Conservation (phyloP, 2,113 vertebrate genomes). For the Uropsilus gracilis region DNA sequence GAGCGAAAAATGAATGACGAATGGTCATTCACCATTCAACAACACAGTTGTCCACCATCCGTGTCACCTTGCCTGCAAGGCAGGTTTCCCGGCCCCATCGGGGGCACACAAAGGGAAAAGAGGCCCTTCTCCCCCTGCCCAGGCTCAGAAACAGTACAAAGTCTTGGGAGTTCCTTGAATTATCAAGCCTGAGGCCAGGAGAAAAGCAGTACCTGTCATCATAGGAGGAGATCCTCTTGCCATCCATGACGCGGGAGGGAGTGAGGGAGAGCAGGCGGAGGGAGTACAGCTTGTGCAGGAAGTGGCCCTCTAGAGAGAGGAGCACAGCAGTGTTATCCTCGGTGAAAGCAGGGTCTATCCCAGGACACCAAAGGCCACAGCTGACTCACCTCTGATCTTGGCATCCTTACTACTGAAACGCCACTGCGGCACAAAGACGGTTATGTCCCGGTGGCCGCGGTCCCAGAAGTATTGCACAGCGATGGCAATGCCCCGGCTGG, state of each 20-base stretch:
- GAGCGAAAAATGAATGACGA: neutral
- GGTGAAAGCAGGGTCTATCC: neutral
- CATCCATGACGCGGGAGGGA: constrained; percentile 91
- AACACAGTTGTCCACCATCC: neutral
- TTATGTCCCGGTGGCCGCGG: constrained; percentile 90
- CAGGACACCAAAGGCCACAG: neutral
- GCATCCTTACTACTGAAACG: constrained; percentile 89
- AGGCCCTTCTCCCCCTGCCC: neutral
- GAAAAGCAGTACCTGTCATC: constrained; percentile 89
- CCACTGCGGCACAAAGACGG: constrained; percentile 90
- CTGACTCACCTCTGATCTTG: constrained; percentile 87
- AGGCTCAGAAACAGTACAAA: neutral
- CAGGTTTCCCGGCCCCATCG: neutral
- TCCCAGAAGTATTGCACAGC: constrained; percentile 94
- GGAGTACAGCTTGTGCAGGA: constrained; percentile 87
- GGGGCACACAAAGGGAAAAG: neutral
- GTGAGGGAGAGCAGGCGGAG: constrained; percentile 91
- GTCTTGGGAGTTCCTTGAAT: neutral
- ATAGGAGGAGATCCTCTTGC: constrained; percentile 91
- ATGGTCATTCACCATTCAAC: neutral
- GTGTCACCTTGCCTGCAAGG: neutral
- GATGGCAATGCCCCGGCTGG: constrained; percentile 93
- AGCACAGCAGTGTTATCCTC: neutral
- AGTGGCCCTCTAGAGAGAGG: constrained; percentile 88
- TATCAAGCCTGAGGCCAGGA: neutral